phyloP scores from a whole-genome alignment of 2,113 vertebrate genomes.

The Varanus komodoensis region DNA sequence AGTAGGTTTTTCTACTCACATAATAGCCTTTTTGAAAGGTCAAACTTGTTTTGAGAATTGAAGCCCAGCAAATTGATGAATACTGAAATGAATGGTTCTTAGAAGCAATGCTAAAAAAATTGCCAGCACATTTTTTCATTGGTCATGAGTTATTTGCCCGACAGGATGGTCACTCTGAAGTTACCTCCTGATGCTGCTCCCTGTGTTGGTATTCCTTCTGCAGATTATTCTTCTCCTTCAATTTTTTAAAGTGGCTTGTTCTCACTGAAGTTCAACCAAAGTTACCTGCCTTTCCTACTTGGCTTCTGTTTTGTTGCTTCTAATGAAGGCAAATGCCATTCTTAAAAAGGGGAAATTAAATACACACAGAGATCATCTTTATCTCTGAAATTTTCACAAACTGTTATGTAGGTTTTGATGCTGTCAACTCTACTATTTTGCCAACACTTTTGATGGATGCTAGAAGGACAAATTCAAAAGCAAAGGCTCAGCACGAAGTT shows the following conservation, averaged over 20 bases:
- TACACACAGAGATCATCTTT: conserved; percentile 30
- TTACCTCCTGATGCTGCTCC: conserved; percentile 25
- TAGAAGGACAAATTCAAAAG: conserved; percentile 27
- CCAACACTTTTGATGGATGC: conserved; percentile 53
- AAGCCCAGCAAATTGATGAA: conserved; percentile 58
- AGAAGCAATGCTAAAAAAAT: conserved; percentile 49
- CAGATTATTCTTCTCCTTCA: neutral
- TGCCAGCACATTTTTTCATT: conserved; percentile 2
- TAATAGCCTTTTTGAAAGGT: conserved; percentile 67
- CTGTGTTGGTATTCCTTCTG: conserved; percentile 29
- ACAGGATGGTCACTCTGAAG: conserved; percentile 44
- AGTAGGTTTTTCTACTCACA: conserved; percentile 58
- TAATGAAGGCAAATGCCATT: conserved; percentile 2
- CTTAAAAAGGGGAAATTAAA: conserved; percentile 35
- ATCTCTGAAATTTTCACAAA: conserved; percentile 41
- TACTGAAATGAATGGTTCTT: conserved; percentile 32
- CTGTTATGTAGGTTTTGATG: conserved; percentile 39
- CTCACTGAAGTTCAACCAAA: conserved; percentile 56
- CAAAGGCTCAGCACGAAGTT: conserved; percentile 12
- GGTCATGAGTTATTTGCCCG: conserved; percentile 41
- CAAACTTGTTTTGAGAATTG: conserved; percentile 60
- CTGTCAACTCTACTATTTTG: neutral
- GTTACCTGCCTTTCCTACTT: conserved; percentile 45
- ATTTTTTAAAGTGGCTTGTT: conserved; percentile 59
- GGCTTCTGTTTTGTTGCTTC: conserved; percentile 37